Evolutionary conservation across 2,113 vertebrate species (phyloP).

Genomic region (Oplegnathus fasciatus): DNA sequence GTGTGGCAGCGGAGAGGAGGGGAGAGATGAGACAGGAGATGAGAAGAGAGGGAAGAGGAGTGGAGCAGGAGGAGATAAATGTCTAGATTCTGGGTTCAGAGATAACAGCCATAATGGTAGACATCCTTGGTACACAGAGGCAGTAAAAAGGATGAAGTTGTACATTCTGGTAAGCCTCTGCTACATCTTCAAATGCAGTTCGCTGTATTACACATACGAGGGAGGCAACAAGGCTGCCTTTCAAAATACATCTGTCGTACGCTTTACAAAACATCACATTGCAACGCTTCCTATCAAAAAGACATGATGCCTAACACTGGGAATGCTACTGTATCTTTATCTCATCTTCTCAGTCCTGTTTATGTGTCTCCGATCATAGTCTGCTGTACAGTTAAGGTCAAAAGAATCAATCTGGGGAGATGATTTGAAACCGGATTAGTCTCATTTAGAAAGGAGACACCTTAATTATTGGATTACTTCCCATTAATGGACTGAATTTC

Average conservation of each 20-base stretch:
- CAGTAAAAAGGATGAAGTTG: conserved; percentile 48
- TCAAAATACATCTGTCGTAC: conserved; percentile 25
- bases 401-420: conserved; percentile 28
- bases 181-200: conserved; percentile 41
- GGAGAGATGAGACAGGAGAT: conserved; percentile 49
- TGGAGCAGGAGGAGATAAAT: conserved; percentile 63
- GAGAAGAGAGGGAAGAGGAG: conserved; percentile 34
- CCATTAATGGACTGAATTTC: conserved; percentile 55
- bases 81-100: conserved; percentile 64
- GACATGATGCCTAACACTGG: not conserved
- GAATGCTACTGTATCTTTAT: conserved; percentile 4
- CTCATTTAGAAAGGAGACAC: conserved; percentile 35
- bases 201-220: conserved; percentile 5
- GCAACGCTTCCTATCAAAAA: conserved; percentile 6
- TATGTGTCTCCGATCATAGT: not conserved
- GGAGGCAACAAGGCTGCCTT: not conserved
- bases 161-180: conserved; percentile 19
- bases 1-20: conserved; percentile 48
- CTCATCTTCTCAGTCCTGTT: not conserved
- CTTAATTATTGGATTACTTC: conserved; percentile 41
- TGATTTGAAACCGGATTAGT: conserved; percentile 35
- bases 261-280: not conserved
- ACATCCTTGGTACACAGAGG: conserved; percentile 58
- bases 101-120: conserved; percentile 69
- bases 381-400: conserved; percentile 17